phyloP scores from a whole-genome alignment of 2,888 invertebrate genomes.

The Periphyllus acericola region DNA sequence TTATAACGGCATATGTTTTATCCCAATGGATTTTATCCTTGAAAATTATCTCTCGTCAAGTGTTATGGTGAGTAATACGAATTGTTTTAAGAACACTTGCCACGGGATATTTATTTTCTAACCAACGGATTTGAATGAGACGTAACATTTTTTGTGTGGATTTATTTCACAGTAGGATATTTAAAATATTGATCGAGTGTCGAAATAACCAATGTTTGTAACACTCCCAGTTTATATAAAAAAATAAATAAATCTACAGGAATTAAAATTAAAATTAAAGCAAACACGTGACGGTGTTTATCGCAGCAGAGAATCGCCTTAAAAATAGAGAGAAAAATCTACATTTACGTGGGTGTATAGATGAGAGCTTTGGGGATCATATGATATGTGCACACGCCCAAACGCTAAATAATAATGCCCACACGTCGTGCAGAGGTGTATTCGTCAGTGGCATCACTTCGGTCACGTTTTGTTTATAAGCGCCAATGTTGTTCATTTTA shows the following conservation, averaged over 20 bases:
- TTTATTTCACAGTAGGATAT: not conserved
- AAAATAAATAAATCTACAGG: not conserved
- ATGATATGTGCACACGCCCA: slow-evolving; percentile 36
- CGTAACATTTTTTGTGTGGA: not conserved
- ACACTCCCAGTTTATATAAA: not conserved
- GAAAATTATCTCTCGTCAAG: not conserved
- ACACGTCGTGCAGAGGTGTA: slow-evolving; percentile 57
- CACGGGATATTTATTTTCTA: not conserved
- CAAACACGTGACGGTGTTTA: not conserved
- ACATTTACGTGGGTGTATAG: slow-evolving; percentile 28
- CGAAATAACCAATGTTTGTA: not conserved
- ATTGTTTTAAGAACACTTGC: not conserved
- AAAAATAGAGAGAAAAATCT: slow-evolving; percentile 2
- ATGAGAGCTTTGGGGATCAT: slow-evolving; percentile 44
- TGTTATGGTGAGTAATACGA: not conserved
- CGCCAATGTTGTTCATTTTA: slow-evolving; percentile 22
- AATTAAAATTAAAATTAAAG: slow-evolving; percentile 1
- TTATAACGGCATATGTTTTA: not conserved
- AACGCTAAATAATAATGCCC: slow-evolving; percentile 59
- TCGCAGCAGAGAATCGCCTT: not conserved
- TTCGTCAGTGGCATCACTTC: slow-evolving; percentile 39
- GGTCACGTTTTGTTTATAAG: slow-evolving; percentile 45
- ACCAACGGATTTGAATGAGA: not conserved
- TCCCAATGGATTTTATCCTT: not conserved
- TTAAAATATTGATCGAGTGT: not conserved